These are phyloP conservation scores for Charina bottae DNA, from an alignment of 2,113 vertebrate species.

Conservation along the genomic window DNA sequence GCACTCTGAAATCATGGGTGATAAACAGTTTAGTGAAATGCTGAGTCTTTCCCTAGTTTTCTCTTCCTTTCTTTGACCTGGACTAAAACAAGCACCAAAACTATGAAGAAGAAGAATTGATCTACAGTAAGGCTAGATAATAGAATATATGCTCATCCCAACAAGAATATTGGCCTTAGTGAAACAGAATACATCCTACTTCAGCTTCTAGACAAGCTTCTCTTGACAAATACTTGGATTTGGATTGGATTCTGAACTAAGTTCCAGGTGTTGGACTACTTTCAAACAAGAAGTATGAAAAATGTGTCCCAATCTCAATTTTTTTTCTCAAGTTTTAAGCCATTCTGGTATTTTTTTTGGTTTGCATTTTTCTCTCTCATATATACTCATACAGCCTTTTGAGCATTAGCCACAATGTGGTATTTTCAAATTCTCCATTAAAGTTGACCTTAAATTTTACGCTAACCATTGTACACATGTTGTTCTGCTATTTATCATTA, in stretches of 20 bases:
- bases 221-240: neutral
- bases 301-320: neutral
- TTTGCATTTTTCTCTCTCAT: neutral
- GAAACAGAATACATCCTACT: neutral
- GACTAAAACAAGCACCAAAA: no score
- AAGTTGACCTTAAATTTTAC: neutral
- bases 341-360: no score
- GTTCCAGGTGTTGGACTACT: neutral
- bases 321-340: neutral
- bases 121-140: neutral
- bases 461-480: neutral
- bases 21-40: neutral
- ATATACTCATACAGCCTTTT: neutral
- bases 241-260: neutral
- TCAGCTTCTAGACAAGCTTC: neutral
- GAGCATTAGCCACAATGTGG: neutral
- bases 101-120: no score
- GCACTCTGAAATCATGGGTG: neutral
- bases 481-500: neutral
- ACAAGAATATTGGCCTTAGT: neutral
- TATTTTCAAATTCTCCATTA: neutral
- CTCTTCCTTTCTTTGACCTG: neutral
- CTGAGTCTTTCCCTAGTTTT: neutral
- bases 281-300: neutral
- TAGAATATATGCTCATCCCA: neutral